These are phyloP conservation scores for Limnephilus rhombicus DNA, from an alignment of 2,888 invertebrate species.

Conservation along the genomic window DNA sequence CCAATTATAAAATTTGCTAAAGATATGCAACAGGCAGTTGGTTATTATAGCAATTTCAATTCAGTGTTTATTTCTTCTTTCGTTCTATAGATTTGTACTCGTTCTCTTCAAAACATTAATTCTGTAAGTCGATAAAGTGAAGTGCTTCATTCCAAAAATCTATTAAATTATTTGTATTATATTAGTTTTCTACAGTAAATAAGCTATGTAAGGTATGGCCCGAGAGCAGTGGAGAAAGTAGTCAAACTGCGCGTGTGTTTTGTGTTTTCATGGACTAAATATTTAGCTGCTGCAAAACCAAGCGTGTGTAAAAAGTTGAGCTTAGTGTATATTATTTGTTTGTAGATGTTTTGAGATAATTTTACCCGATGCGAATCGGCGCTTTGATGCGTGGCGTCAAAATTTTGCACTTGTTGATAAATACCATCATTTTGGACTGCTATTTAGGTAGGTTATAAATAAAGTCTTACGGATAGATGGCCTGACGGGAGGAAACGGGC, in stretches of 20 bases:
- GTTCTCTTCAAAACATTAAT: background rate
- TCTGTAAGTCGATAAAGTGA: conserved; percentile 3
- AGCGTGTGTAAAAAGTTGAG: conserved; percentile 2
- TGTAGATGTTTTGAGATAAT: conserved; percentile 51
- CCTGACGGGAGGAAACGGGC: background rate
- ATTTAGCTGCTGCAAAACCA: conserved; percentile 6
- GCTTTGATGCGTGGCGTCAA: conserved; percentile 45
- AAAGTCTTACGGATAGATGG: conserved; percentile 18
- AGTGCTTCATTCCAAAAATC: conserved; percentile 55
- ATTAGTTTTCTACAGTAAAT: conserved; percentile 48
- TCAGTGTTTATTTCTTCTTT: background rate
- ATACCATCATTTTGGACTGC: conserved; percentile 59
- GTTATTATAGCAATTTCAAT: background rate
- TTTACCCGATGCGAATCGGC: conserved; percentile 45
- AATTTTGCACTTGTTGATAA: conserved; percentile 54
- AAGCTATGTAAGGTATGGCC: background rate
- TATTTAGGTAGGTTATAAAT: conserved; percentile 50
- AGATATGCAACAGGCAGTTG: background rate
- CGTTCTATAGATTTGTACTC: background rate
- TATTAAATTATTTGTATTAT: conserved; percentile 41
- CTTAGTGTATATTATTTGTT: conserved; percentile 47
- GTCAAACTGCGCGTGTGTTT: background rate
- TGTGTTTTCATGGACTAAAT: conserved; percentile 8
- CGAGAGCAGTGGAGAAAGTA: background rate
- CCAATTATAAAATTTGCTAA: background rate